A percentile compares a stretch with the other conserved stretches of the same genome.
Conservation (phyloP, 64 coral and sea anemone species). For the Orbicella faveolata region DNA sequence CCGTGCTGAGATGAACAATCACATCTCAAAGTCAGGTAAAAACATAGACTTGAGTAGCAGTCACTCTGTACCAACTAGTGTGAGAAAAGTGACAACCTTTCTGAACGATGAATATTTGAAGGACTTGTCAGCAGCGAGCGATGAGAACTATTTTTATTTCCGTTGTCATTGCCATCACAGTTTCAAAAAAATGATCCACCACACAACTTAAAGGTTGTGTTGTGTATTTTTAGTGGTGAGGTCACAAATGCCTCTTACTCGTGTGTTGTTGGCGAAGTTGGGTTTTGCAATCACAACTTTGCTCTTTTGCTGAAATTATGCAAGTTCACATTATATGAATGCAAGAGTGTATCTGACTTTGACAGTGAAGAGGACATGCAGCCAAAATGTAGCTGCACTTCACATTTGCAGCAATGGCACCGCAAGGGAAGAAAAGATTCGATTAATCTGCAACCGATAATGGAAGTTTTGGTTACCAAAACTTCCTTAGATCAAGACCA, state of each 20-base stretch:
- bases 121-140: constrained; percentile 33
- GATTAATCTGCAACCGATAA: not conserved
- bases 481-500: too few relatives aligned
- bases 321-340: constrained; percentile 58
- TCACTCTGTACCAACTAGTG: constrained; percentile 42
- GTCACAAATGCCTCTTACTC: constrained; percentile 42
- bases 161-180: constrained; percentile 43
- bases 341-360: constrained; percentile 30
- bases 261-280: constrained; percentile 40
- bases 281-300: constrained; percentile 44
- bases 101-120: constrained; percentile 51
- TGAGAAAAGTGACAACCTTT: constrained; percentile 39
- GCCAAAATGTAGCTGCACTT: constrained; percentile 20
- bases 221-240: constrained; percentile 46
- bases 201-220: constrained; percentile 46
- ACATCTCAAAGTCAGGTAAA: constrained; percentile 22
- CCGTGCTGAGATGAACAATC: constrained; percentile 55
- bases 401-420: constrained; percentile 22
- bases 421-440: not conserved
- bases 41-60: constrained; percentile 22
- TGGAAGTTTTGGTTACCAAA: too few relatives aligned
- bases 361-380: constrained; percentile 38
- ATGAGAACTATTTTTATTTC: constrained; percentile 19
- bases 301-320: constrained; percentile 58
- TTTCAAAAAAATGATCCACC: constrained; percentile 47